These are phyloP conservation scores for Lutraria lutraria DNA, from an alignment of 2,888 invertebrate species.

Conservation along the genomic window DNA sequence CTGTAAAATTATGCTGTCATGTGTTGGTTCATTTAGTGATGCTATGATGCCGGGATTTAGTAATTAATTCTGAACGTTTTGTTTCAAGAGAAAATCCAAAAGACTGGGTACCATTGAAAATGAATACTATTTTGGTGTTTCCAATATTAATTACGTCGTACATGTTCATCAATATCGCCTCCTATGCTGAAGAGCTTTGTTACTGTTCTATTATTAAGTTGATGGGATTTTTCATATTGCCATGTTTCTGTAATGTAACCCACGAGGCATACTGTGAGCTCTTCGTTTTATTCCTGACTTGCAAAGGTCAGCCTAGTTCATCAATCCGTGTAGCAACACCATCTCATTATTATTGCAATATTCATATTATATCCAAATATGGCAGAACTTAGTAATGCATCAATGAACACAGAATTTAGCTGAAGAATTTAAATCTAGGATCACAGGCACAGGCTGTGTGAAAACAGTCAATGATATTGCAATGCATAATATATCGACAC, in stretches of 20 bases:
- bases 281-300: background rate
- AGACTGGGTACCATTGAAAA: too few species aligned
- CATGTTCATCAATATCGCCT: background rate
- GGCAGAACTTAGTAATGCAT: constrained; percentile 45
- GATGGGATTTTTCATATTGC: constrained; percentile 13
- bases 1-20: too few species aligned
- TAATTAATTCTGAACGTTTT: too few species aligned
- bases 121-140: background rate
- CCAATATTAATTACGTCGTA: constrained; percentile 11
- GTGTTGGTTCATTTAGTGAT: too few species aligned
- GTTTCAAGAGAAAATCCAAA: too few species aligned
- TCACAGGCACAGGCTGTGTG: constrained; percentile 32
- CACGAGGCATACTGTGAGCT: background rate
- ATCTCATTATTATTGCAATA: constrained; percentile 27
- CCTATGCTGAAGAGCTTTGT: background rate
- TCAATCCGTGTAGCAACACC: constrained; percentile 10
- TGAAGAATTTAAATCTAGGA: constrained; percentile 39
- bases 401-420: constrained; percentile 25
- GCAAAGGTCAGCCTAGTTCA: constrained; percentile 31
- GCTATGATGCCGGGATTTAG: too few species aligned
- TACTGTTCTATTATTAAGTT: background rate
- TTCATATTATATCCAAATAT: constrained; percentile 59
- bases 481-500: background rate
- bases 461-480: background rate
- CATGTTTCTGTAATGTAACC: background rate